phyloP scores from a whole-genome alignment of 2,797 vertebrate genomes.

The Lophotriccus pileatus region DNA sequence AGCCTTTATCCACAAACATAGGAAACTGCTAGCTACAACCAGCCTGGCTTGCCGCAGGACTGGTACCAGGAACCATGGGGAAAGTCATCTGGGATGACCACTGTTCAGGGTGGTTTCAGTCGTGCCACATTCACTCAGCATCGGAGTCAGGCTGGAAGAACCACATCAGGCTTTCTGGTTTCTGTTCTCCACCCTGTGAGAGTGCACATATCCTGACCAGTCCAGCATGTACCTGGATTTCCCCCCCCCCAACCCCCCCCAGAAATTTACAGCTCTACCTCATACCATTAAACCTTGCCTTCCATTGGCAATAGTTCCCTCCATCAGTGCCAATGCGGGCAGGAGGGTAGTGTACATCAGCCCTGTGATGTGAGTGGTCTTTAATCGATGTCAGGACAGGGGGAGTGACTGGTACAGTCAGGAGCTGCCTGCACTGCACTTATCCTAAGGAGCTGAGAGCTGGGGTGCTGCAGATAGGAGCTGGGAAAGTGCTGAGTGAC shows the following conservation, averaged over 20 bases:
- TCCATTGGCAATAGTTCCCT: background rate
- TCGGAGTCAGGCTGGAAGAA: background rate
- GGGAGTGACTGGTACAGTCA: background rate
- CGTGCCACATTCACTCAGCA: background rate
- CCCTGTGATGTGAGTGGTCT: accelerated
- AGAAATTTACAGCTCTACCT: background rate
- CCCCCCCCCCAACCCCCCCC: accelerated
- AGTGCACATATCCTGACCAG: background rate
- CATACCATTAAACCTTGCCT: background rate
- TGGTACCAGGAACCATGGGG: background rate
- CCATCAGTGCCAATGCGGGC: background rate
- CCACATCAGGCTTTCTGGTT: background rate
- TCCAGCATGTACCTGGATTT: background rate
- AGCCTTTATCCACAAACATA: background rate
- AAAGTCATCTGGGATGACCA: background rate
- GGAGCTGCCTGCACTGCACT: constrained; percentile 17
- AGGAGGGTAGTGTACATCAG: background rate
- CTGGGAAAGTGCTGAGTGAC: constrained; percentile 37
- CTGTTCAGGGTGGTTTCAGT: background rate
- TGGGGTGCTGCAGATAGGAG: background rate
- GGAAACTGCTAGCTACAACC: background rate
- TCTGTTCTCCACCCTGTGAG: background rate
- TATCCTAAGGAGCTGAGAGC: constrained; percentile 21
- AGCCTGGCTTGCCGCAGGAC: background rate
- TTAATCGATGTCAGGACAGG: background rate